These are phyloP conservation scores for Ranitomeya imitator DNA, from an alignment of 2,113 vertebrate species.

Conservation along the genomic window DNA sequence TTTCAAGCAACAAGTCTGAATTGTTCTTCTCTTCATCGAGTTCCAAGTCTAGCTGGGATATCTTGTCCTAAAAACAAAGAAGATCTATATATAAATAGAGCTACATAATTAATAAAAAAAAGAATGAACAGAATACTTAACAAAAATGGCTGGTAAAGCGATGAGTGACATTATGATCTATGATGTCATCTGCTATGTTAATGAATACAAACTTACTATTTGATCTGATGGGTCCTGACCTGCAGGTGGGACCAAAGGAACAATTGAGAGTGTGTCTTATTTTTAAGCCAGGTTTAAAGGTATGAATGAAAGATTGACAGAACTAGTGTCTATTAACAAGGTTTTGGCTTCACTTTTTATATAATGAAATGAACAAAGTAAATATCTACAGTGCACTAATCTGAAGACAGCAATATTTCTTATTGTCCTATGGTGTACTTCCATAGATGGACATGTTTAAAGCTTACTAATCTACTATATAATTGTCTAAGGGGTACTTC, in stretches of 20 bases:
- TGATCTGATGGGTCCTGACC: background rate
- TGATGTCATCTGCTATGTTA: background rate
- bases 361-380: background rate
- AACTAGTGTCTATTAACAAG: background rate
- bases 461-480: too few relatives aligned
- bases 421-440: background rate
- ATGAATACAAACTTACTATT: constrained; percentile 17
- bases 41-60: constrained; percentile 86
- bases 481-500: too few relatives aligned
- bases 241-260: constrained; percentile 34
- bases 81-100: constrained; percentile 4
- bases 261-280: constrained; percentile 28
- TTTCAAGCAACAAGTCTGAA: constrained; percentile 87
- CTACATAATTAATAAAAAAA: constrained; percentile 47
- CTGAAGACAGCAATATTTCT: background rate
- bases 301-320: constrained; percentile 30
- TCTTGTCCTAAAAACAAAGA: constrained; percentile 78
- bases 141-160: constrained; percentile 14
- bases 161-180: constrained; percentile 29
- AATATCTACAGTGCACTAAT: background rate
- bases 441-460: background rate
- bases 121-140: constrained; percentile 31
- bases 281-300: constrained; percentile 20
- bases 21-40: constrained; percentile 91
- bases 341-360: background rate